Base-by-base conservation (phyloP, 2,888 invertebrate genomes). In the Trichacis sp. region DNA sequence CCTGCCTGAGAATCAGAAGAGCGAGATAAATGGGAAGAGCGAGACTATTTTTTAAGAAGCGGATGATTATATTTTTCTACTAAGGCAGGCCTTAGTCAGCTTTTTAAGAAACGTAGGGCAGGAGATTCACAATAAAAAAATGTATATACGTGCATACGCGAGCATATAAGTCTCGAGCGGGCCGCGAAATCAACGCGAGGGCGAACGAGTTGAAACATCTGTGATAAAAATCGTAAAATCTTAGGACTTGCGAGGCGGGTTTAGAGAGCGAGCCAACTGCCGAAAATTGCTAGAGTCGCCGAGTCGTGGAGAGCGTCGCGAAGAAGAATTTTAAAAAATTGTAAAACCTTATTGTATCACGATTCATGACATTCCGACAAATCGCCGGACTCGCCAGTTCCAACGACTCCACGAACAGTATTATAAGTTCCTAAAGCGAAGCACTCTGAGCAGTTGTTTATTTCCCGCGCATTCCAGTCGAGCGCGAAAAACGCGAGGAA, bases 61-160 rank as follows among this genome's bases (percentile, higher is more conserved):
- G 80, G 82, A 80, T 80, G 82, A 56, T 57, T 83, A 81, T 84
- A 84, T 84, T 83, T 84, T 84, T 84, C 73, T 81, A 83, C 83
- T 83, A 82, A 82, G 84, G 83, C 83, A 82, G 83, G 83, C 83
- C 83, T 83, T 83, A 83, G 83, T 78, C 73, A 74, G 43, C 43
- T 43, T 43, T 43, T 11, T 14, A 43, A 19, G n/a, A 40, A 19
- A 43, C 1, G 18, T 14, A 11, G 18, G 17, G 43, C 17, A 19
- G 18, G 33, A 33, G 17, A 33, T 1, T n/a, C 49, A 42, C 54
- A 52, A 46, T 51, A 40, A 54, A 64, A 43, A 56, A 51, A 64
- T 55, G 55, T 55, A 46, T 46, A 20, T 46, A 56, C 45, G 33
- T 58, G 55, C 48, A 40, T 50, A 51, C 63, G 24, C 40, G 36